These are phyloP conservation scores for Carassius gibelio DNA, from an alignment of 2,113 vertebrate species.

Conservation along the genomic window DNA sequence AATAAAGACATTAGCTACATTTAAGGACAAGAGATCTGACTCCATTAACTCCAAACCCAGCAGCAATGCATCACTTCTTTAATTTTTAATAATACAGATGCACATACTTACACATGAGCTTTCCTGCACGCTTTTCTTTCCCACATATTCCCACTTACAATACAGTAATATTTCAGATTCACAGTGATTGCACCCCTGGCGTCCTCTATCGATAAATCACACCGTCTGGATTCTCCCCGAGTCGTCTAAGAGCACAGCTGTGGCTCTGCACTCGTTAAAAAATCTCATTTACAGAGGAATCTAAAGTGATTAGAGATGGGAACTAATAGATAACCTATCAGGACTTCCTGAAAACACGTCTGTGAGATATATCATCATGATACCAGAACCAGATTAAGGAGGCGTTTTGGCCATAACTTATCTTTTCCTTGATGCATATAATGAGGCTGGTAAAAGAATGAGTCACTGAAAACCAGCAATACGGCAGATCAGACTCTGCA, in stretches of 20 bases:
- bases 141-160: background rate
- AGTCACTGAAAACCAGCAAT: conserved; percentile 25
- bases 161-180: background rate
- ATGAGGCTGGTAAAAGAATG: conserved; percentile 12
- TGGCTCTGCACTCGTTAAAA: background rate
- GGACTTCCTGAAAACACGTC: background rate
- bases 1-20: conserved; percentile 5
- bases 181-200: background rate
- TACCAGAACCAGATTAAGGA: conserved; percentile 18
- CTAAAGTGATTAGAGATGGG: conserved; percentile 9
- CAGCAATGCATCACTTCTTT: background rate
- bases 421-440: conserved; percentile 34
- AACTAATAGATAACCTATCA: background rate
- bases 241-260: background rate
- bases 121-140: background rate
- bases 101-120: background rate
- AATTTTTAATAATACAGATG: background rate
- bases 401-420: conserved; percentile 27
- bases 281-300: conserved; percentile 17
- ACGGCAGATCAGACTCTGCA: background rate
- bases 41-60: background rate
- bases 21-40: background rate
- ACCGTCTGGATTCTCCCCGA: background rate
- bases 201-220: background rate
- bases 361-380: conserved; percentile 26